These are phyloP conservation scores for Drosophila santomea DNA, from an alignment of 1,140 invertebrate genomes.

Conservation along the genomic window DNA sequence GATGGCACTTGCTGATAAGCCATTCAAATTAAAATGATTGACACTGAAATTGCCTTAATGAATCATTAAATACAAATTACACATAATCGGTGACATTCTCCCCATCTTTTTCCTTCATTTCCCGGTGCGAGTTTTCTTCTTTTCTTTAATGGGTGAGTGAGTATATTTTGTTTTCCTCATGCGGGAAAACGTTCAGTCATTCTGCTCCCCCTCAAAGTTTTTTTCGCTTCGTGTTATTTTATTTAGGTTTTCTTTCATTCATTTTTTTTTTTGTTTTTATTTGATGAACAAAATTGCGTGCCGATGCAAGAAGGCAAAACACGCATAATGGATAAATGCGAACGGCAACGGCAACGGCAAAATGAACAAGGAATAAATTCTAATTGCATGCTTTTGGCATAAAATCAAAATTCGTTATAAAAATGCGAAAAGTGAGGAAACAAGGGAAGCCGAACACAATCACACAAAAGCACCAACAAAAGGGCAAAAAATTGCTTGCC, in stretches of 20 bases:
- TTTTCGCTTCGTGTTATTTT: conserved; percentile 30
- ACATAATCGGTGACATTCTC: conserved; percentile 50
- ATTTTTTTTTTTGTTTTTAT: conserved; percentile 14
- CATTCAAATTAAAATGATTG: conserved; percentile 54
- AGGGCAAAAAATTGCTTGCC: conserved; percentile 56
- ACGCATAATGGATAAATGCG: conserved; percentile 46
- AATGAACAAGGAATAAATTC: conserved; percentile 71
- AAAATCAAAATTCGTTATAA: conserved; percentile 75
- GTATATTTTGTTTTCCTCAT: conserved; percentile 32
- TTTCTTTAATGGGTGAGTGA: conserved; percentile 32
- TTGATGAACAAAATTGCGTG: conserved; percentile 62
- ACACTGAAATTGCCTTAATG: conserved; percentile 52
- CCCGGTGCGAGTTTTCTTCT: conserved; percentile 9
- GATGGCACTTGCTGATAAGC: conserved; percentile 40
- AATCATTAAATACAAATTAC: conserved; percentile 55
- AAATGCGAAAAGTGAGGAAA: conserved; percentile 56
- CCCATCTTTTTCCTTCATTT: conserved; percentile 3
- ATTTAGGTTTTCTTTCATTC: conserved; percentile 1
- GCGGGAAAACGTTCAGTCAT: conserved; percentile 44
- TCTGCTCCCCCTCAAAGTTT: conserved; percentile 16
- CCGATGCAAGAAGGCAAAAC: conserved; percentile 33
- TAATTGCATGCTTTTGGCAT: conserved; percentile 79
- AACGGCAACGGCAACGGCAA: conserved; percentile 17
- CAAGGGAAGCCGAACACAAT: conserved; percentile 24
- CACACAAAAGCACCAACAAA: conserved; percentile 41